phyloP scores from a whole-genome alignment of 2,113 vertebrate genomes.

The Rhipidura dahli region DNA sequence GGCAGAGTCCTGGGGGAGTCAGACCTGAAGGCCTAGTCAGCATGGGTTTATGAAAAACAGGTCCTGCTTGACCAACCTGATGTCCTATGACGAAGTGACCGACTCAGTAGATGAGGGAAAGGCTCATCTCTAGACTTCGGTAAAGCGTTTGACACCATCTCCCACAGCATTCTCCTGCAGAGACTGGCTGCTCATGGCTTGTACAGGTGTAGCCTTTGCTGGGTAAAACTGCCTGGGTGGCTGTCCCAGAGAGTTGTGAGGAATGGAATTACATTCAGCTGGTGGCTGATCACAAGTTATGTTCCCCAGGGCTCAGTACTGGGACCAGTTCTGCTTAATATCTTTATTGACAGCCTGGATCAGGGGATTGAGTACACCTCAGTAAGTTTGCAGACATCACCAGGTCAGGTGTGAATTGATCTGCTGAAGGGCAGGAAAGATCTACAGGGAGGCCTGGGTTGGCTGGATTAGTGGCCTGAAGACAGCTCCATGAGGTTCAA shows the following conservation, averaged over 20 bases:
- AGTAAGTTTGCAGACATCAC: neutral
- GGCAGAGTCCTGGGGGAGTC: neutral
- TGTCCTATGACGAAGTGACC: neutral
- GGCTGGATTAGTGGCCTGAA: neutral
- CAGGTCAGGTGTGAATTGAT: neutral
- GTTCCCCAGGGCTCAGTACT: neutral
- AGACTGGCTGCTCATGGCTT: neutral
- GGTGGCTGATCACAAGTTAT: neutral
- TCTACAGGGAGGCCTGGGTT: neutral
- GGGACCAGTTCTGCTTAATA: neutral
- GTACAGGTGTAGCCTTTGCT: neutral
- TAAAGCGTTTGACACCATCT: neutral
- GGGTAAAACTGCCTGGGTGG: neutral
- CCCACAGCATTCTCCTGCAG: neutral
- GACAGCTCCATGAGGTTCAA: neutral
- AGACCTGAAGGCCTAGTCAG: neutral
- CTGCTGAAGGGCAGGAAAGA: neutral
- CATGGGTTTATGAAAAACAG: neutral
- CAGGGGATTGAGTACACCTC: neutral
- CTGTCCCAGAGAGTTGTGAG: neutral
- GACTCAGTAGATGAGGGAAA: neutral
- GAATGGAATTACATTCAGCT: neutral
- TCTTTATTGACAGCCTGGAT: neutral
- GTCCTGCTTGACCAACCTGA: neutral
- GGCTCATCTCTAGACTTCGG: neutral